phyloP scores from a whole-genome alignment of 2,888 invertebrate genomes.

The Melipona bicolor region DNA sequence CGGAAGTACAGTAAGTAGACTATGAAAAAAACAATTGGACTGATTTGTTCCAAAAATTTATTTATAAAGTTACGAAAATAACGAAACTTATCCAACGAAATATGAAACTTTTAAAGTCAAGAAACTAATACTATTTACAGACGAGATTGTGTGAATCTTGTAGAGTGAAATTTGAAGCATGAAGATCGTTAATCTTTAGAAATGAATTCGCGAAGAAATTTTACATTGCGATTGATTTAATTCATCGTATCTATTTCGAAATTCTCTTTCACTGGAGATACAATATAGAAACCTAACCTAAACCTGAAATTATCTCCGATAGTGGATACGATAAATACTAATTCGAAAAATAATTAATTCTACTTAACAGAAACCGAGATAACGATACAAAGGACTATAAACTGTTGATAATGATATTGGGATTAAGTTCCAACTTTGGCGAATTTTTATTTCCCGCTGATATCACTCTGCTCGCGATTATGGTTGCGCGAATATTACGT shows the following conservation, averaged over 20 bases:
- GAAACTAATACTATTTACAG: too few relatives aligned
- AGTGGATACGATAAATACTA: background rate
- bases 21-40: too few relatives aligned
- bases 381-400: background rate
- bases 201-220: too few relatives aligned
- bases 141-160: too few relatives aligned
- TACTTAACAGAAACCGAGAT: slow-evolving; percentile 1
- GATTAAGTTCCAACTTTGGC: background rate
- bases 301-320: background rate
- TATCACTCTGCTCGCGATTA: background rate
- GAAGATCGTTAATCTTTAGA: too few relatives aligned
- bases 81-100: too few relatives aligned
- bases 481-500: slow-evolving; percentile 4
- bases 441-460: background rate
- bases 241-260: background rate
- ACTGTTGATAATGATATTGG: background rate
- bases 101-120: too few relatives aligned
- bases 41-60: too few relatives aligned
- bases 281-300: too few relatives aligned
- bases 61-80: too few relatives aligned
- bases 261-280: background rate
- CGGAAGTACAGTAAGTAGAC: too few relatives aligned
- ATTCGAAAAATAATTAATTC: slow-evolving; percentile 16
- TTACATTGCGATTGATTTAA: background rate
- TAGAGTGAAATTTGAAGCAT: too few relatives aligned